phyloP scores from a whole-genome alignment of 53 echinoderm and acorn worm genomes.

The Holothuria scabra region DNA sequence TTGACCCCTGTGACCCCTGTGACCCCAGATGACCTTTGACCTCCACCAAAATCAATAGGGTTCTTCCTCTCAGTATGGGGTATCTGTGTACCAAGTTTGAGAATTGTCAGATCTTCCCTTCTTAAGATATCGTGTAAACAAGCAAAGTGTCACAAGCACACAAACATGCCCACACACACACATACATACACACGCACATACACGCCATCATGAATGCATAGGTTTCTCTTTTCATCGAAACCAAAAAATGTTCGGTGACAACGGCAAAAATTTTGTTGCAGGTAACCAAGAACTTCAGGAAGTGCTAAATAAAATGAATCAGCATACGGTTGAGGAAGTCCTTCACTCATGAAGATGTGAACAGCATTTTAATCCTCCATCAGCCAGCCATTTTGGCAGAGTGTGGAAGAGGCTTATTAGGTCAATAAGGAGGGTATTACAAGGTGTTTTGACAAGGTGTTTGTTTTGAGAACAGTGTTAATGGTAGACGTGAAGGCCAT shows the following conservation, averaged over 20 bases:
- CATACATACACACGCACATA: no score
- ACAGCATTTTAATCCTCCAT: constrained; percentile 43
- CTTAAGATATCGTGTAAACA: no score
- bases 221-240: no score
- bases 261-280: constrained; percentile 54
- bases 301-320: constrained; percentile 33
- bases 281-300: constrained; percentile 33
- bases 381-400: constrained; percentile 47
- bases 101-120: no score
- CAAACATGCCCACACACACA: no score
- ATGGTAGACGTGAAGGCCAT: constrained; percentile 70
- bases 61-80: no score
- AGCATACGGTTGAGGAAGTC: constrained; percentile 5
- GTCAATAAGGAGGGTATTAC: constrained; percentile 2
- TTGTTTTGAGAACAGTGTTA: constrained; percentile 54
- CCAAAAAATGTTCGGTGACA: constrained; percentile 48
- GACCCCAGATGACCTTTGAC: no score
- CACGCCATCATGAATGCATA: no score
- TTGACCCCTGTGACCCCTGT: no score
- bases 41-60: no score
- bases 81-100: no score
- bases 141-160: no score
- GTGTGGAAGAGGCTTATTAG: constrained; percentile 44
- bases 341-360: constrained; percentile 50
- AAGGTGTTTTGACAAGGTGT: constrained; percentile 25